Percentiles rank a stretch among this genome's conserved stretches.
These are phyloP conservation scores for Thymelicus sylvestris DNA, from an alignment of 2,888 invertebrate genomes.

Conservation along the genomic window DNA sequence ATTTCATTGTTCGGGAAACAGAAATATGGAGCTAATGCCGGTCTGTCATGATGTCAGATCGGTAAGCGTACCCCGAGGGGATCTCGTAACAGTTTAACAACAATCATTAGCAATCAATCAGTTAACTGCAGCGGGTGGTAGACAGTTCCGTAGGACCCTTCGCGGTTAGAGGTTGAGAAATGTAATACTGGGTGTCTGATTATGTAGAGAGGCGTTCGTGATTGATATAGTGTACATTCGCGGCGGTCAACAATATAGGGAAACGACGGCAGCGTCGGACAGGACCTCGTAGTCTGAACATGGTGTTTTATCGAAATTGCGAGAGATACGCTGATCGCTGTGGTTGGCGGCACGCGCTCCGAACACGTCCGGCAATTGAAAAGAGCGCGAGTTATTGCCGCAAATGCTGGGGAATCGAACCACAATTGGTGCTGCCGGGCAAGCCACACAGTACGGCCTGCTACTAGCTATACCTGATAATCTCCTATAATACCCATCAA, in stretches of 20 bases:
- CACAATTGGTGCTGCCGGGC: constrained; percentile 74
- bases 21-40: constrained; percentile 45
- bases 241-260: constrained; percentile 27
- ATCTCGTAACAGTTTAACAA: constrained; percentile 73
- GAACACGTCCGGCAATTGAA: constrained; percentile 77
- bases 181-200: constrained; percentile 42
- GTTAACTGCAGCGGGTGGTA: constrained; percentile 64
- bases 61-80: constrained; percentile 58
- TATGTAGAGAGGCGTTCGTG: constrained; percentile 51
- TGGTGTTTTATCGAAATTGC: constrained; percentile 73
- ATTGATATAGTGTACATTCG: constrained; percentile 48
- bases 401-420: constrained; percentile 69
- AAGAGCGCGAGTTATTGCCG: constrained; percentile 74
- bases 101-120: constrained; percentile 81
- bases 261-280: constrained; percentile 49
- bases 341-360: constrained; percentile 73
- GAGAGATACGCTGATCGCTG: constrained; percentile 60
- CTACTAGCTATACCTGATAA: no score
- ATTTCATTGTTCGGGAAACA: constrained; percentile 59
- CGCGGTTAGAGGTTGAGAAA: constrained; percentile 59
- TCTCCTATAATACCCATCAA: background rate
- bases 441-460: constrained; percentile 57
- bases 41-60: constrained; percentile 45
- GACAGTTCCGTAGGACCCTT: constrained; percentile 57
- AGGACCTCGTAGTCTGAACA: constrained; percentile 56